Percentiles rank a stretch among this genome's conserved stretches.
phyloP scores from a whole-genome alignment of 2,113 vertebrate genomes.

The Dromiciops gliroides region DNA sequence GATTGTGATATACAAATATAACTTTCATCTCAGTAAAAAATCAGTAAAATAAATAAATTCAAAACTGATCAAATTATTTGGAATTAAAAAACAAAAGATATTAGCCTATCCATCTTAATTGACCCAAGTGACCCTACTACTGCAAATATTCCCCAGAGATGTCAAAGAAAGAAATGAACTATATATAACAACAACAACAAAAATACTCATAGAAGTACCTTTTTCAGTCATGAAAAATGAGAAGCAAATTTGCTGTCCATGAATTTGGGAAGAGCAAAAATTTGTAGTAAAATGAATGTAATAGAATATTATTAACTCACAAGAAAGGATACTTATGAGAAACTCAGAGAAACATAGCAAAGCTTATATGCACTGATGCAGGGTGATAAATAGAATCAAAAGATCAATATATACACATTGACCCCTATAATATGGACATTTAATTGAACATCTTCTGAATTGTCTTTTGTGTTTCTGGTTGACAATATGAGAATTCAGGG shows the following conservation, averaged over 20 bases:
- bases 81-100: background rate
- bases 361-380: background rate
- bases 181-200: too few relatives aligned
- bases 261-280: too few relatives aligned
- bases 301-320: background rate
- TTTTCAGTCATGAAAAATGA: background rate
- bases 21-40: background rate
- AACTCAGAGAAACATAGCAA: background rate
- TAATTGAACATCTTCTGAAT: background rate
- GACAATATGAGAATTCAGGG: background rate
- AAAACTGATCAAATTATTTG: background rate
- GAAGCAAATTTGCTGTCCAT: background rate
- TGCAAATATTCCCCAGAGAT: background rate
- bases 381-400: background rate
- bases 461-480: background rate
- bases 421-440: background rate
- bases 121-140: background rate
- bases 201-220: background rate
- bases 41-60: background rate
- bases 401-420: too few relatives aligned
- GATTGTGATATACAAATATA: background rate
- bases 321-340: background rate
- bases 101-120: background rate
- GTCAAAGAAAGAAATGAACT: background rate
- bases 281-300: background rate